Evolutionary conservation across 1,140 invertebrate genomes (phyloP).

Genomic region (Drosophila persimilis): DNA sequence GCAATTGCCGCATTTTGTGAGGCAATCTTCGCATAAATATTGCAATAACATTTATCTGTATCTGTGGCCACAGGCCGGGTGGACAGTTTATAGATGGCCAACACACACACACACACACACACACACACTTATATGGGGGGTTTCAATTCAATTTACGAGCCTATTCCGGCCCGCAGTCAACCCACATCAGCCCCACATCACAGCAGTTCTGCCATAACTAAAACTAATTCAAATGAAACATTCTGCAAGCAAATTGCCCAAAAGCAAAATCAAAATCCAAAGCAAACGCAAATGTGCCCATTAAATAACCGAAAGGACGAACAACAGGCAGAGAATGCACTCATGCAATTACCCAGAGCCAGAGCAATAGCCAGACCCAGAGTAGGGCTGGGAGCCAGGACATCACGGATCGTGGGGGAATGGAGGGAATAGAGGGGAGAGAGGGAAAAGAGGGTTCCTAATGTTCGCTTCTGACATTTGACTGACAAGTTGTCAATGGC

Average conservation of each 20-base stretch:
- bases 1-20: constrained; percentile 26
- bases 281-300: constrained; percentile 26
- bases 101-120: constrained; percentile 16
- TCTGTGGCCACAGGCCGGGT: constrained; percentile 33
- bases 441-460: constrained; percentile 18
- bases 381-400: not conserved
- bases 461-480: constrained; percentile 69
- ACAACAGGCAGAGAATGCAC: constrained; percentile 50
- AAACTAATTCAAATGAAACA: constrained; percentile 48
- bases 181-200: constrained; percentile 40
- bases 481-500: constrained; percentile 77
- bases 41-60: constrained; percentile 44
- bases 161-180: constrained; percentile 12
- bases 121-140: constrained; percentile 2
- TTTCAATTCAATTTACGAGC: constrained; percentile 42
- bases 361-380: not conserved
- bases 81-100: constrained; percentile 39
- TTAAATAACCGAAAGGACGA: constrained; percentile 50
- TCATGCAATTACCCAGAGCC: constrained; percentile 63
- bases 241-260: constrained; percentile 46
- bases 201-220: constrained; percentile 36
- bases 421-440: not conserved
- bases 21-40: constrained; percentile 41
- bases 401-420: not conserved
- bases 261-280: constrained; percentile 16